Base-by-base conservation (phyloP, 2,797 vertebrate genomes). In the Pterois miles region DNA sequence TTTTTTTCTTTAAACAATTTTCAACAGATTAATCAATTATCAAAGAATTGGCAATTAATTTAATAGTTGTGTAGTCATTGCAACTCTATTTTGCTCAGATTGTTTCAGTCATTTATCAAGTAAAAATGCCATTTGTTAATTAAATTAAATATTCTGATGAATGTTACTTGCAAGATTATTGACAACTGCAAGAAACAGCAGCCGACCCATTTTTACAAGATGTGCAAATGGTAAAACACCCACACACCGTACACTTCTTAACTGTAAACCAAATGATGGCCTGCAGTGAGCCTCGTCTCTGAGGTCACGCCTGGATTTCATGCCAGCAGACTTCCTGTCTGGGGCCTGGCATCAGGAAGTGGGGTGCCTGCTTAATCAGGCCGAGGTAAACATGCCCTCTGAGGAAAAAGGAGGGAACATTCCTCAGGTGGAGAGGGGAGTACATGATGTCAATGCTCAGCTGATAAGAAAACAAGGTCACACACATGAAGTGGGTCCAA, bases 261-360 rank as follows among this genome's bases (percentile, higher is more conserved):
- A 78, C n/a, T n/a, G 10, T 64, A 50, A 63, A 23, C 23, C 48
- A 67, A 69, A 69, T 23, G 60, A 65, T 50, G 34, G 53, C 68
- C 50, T 6, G 40, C 13, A 25, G 46, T 71, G 6, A 4, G 56
- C 8, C 4, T 68, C 65, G 34, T 13, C 52, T 58, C 33, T 1
- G 14, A 54, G 58, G 27, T 85, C 70, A 16, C 27, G 72, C 43
- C 65, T 38, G 20, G 58, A 69, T 74, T 81, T 63, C 5, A 14
- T 88, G 82, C 85, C 76, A 86, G 85, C 67, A 70, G 71, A 78
- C 85, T 90, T 92, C 91, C 89, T 89, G 82, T 83, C 74, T 80
- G 81, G 53, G 69, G 40, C 57, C 80, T 89, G 87, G 85, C 89
- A 91, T 85, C 87, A 92, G 93, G 92, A 93, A 89, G 80, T 74